Conservation (phyloP, 2,113 vertebrate genomes). For the Poeciliopsis occidentalis region DNA sequence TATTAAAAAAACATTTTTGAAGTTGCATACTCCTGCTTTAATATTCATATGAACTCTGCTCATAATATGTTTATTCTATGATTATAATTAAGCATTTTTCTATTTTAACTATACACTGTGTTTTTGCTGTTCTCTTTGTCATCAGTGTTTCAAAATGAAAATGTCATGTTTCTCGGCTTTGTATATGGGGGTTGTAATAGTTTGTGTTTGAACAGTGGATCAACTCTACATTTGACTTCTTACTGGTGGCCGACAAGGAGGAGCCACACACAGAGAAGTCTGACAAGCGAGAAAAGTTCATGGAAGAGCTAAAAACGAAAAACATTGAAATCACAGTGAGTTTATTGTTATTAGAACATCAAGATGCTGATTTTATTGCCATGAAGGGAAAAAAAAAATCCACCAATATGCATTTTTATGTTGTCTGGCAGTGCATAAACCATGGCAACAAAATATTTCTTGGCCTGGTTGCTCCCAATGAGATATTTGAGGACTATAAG, state of each 20-base stretch:
- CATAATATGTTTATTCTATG: not conserved
- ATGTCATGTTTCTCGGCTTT: not conserved
- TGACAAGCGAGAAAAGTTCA: constrained; percentile 79
- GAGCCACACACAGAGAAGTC: constrained; percentile 19
- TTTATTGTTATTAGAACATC: not conserved
- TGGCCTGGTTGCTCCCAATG: constrained; percentile 79
- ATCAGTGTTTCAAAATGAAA: not conserved
- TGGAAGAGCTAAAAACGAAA: constrained; percentile 76
- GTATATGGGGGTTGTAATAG: not conserved
- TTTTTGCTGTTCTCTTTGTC: not conserved
- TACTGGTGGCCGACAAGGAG: constrained; percentile 80
- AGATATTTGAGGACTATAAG: constrained; percentile 82
- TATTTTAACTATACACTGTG: no score
- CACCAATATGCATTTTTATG: not conserved
- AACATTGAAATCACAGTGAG: constrained; percentile 84
- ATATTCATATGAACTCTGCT: not conserved
- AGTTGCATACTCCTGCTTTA: no score
- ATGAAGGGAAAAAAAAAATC: not conserved
- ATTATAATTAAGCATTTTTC: no score
- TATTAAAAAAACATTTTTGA: no score
- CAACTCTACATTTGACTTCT: constrained; percentile 80
- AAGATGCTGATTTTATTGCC: not conserved
- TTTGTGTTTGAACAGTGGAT: constrained; percentile 23
- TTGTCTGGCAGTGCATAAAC: constrained; percentile 69
- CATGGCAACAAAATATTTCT: constrained; percentile 81